Base-by-base conservation (phyloP, 2,113 vertebrate genomes). In the Natator depressus region DNA sequence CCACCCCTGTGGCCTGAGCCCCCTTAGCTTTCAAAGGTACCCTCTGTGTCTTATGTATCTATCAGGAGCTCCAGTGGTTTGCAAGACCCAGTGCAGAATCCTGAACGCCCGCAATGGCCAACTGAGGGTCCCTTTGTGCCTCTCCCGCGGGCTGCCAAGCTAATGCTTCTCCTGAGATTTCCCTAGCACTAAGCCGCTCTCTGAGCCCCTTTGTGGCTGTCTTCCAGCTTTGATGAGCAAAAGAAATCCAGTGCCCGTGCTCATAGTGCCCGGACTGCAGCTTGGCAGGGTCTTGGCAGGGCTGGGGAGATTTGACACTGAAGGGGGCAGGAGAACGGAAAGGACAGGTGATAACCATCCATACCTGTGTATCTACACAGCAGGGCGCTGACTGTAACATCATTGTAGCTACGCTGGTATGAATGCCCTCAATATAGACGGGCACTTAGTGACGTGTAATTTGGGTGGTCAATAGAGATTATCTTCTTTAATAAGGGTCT, bases 191-290 rank as follows among this genome's bases (percentile, higher is more conserved):
- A 62, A 92, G 84, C 78, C 0, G 0, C 89, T 46, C 29, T 4
- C 16, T 35, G 80, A 84, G 80, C 49, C 1, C 0, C 0, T 0
- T 35, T 1, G 14, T 62, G 53, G 13, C 86, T 8, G 53, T 27
- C 75, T 93, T 78, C 53, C 80, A 20, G 76, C 65, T 62, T 50
- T 79, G 47, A 54, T 35, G 53, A 1, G 0, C 88, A 69, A 62
- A 53, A 10, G 50, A 87, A 91, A 96, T 85, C 92, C 89, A 10
- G 20, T 53, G 79, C 88, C 76, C 5, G 0, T 4, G 90, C 42
- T 0, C 0, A 10, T 3, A 0, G 31, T 35, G 20, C n/a, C 81
- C 53, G 82, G 5, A 82, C 95, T 92, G 82, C 8, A 9, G 87
- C 72, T 13, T 5, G 2, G 22, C 0, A 0, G 72, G 1, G 0